These are phyloP conservation scores for Stenurella melanura DNA, from an alignment of 2,888 invertebrate genomes.

Conservation along the genomic window DNA sequence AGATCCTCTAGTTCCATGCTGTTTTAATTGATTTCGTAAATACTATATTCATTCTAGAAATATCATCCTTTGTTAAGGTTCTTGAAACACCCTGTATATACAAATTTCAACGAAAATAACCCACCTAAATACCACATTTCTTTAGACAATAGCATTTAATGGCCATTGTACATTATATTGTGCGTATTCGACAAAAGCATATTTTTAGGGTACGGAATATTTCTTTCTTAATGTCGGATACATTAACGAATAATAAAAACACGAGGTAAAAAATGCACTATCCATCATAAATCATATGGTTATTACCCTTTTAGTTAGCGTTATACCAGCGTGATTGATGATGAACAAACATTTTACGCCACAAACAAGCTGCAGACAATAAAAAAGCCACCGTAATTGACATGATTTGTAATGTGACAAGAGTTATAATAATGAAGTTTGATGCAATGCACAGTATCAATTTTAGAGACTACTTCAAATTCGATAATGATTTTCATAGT, in stretches of 20 bases:
- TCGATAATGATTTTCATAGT: neutral
- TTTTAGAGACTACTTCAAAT: neutral
- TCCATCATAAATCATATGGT: slow-evolving; percentile 7
- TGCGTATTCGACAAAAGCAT: neutral
- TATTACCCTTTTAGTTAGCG: slow-evolving; percentile 7
- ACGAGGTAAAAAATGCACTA: neutral
- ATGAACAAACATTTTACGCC: slow-evolving; percentile 2
- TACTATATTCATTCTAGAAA: too few species aligned
- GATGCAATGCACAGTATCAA: neutral
- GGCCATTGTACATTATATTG: neutral
- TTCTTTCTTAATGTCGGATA: neutral
- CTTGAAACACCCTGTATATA: neutral
- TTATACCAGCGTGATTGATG: slow-evolving; percentile 3
- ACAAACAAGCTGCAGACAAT: neutral
- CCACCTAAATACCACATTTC: neutral
- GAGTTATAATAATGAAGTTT: slow-evolving; percentile 1
- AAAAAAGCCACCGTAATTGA: slow-evolving; percentile 1
- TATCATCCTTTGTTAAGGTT: too few species aligned
- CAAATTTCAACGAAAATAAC: neutral
- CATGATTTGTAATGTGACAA: slow-evolving; percentile 7
- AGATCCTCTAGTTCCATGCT: too few species aligned
- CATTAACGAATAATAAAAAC: slow-evolving; percentile 4
- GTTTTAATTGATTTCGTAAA: too few species aligned
- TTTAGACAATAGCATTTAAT: neutral
- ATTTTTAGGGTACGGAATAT: neutral